These are phyloP conservation scores for Orchesellides sinensis DNA, from an alignment of 2,888 invertebrate species.

Conservation along the genomic window DNA sequence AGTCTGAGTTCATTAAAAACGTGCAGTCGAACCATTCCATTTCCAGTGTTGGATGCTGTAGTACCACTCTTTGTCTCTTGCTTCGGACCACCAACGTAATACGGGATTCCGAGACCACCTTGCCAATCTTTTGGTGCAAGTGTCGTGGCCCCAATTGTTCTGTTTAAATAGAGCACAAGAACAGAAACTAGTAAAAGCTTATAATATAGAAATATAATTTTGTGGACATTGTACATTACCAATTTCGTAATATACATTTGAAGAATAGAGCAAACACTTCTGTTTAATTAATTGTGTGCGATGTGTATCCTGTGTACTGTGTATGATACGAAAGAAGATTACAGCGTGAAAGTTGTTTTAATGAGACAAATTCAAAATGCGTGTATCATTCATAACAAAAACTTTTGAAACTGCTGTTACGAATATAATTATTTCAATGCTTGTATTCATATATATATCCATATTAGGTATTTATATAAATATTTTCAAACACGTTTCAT, in stretches of 20 bases:
- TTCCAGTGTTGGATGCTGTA: conserved; percentile 8
- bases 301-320: no score
- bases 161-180: conserved; percentile 32
- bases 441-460: no score
- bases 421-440: no score
- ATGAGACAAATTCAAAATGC: conserved; percentile 18
- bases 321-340: background rate
- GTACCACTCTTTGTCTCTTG: conserved; percentile 12
- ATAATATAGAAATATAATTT: no score
- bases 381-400: no score
- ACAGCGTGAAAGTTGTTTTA: background rate
- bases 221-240: no score
- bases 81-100: conserved; percentile 57
- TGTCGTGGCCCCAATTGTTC: conserved; percentile 59
- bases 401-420: no score
- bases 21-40: conserved; percentile 60
- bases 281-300: no score
- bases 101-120: conserved; percentile 69
- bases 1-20: conserved; percentile 73
- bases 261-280: no score
- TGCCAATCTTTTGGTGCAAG: conserved; percentile 71
- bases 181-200: background rate
- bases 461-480: no score
- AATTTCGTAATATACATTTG: no score
- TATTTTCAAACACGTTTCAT: no score